A percentile compares a stretch with the other conserved stretches of the same genome.
These are phyloP conservation scores for Polyergus mexicanus DNA, from an alignment of 1,140 invertebrate genomes.

Conservation along the genomic window DNA sequence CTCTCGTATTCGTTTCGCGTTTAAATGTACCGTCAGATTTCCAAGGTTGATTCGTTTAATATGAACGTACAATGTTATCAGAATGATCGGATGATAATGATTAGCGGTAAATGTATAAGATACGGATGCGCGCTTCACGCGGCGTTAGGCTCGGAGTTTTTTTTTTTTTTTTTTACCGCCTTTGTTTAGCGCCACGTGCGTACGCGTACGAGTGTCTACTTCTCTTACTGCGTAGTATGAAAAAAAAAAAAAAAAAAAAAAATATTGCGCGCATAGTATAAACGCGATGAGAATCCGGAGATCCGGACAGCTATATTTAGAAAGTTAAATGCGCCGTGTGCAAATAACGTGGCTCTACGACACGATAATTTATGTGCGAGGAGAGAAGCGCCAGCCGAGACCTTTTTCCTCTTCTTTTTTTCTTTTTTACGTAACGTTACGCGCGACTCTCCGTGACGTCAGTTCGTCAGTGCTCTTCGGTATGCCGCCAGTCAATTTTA, in stretches of 20 bases:
- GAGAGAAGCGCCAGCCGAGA: background rate
- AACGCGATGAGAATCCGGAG: constrained; percentile 25
- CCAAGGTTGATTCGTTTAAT: constrained; percentile 29
- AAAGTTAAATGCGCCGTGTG: constrained; percentile 25
- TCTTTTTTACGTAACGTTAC: background rate
- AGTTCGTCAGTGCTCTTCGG: background rate
- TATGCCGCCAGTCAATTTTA: constrained; percentile 28
- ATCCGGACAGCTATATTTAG: constrained; percentile 38
- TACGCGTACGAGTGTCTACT: background rate
- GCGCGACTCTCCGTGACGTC: constrained; percentile 43
- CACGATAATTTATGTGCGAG: background rate
- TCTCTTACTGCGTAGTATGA: background rate
- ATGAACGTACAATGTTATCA: constrained; percentile 34
- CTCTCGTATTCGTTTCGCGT: constrained; percentile 24
- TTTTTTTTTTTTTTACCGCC: background rate
- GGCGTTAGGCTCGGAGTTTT: background rate
- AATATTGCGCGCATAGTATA: background rate
- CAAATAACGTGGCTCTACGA: background rate
- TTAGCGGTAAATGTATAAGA: constrained; percentile 49
- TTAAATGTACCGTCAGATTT: constrained; percentile 10
- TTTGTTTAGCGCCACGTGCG: constrained; percentile 28
- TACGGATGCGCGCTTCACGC: constrained; percentile 13
- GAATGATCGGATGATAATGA: constrained; percentile 17
- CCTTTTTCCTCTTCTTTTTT: background rate
- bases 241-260: background rate